Percentiles rank a stretch among this genome's conserved stretches.
phyloP scores from a whole-genome alignment of 2,888 invertebrate genomes.

The Oeneis ivallda region DNA sequence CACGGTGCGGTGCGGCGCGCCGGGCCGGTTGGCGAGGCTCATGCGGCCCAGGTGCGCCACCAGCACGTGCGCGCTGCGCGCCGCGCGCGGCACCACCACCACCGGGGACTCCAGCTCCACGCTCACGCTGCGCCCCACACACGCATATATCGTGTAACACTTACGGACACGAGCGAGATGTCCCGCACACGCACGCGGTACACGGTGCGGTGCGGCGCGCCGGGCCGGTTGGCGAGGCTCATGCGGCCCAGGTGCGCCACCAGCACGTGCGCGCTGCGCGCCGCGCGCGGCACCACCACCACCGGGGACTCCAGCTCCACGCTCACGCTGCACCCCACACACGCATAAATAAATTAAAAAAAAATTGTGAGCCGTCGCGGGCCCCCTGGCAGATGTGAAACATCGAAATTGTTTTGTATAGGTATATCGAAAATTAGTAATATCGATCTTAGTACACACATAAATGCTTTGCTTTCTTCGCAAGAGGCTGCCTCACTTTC shows the following conservation, averaged over 20 bases:
- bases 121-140: constrained; percentile 86
- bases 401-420: no score
- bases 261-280: constrained; percentile 90
- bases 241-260: constrained; percentile 97
- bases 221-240: constrained; percentile 76
- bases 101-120: constrained; percentile 95
- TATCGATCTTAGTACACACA: no score
- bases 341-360: no score
- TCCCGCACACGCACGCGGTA: constrained; percentile 89
- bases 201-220: constrained; percentile 61
- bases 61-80: constrained; percentile 90
- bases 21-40: constrained; percentile 76
- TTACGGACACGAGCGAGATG: constrained; percentile 92
- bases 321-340: constrained; percentile 86
- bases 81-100: constrained; percentile 90
- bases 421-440: no score
- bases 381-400: no score
- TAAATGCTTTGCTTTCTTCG: no score
- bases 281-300: constrained; percentile 90
- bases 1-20: constrained; percentile 61
- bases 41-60: constrained; percentile 97
- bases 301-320: constrained; percentile 95
- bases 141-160: no score
- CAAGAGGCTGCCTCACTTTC: no score
- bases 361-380: no score